Conservation (phyloP, 53 echinoderm and acorn worm species). For the Holothuria scabra region DNA sequence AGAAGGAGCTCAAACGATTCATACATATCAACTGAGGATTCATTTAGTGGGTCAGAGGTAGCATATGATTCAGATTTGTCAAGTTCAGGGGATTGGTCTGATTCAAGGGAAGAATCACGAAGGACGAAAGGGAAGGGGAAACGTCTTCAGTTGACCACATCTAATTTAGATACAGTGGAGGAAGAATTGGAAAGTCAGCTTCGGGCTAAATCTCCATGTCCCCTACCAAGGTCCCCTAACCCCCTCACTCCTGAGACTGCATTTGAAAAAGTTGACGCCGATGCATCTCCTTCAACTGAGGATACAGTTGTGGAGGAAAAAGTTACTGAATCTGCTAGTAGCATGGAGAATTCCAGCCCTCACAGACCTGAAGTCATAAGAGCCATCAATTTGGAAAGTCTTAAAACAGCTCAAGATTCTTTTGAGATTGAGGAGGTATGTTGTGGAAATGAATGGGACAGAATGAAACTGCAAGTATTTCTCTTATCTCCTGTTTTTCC, state of each 20-base stretch:
- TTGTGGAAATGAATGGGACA: background rate
- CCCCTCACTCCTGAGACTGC: background rate
- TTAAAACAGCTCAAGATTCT: conserved; percentile 66
- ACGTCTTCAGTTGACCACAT: conserved; percentile 12
- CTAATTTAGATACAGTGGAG: conserved; percentile 25
- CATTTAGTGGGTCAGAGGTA: background rate
- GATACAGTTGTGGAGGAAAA: too few relatives aligned
- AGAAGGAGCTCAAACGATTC: background rate
- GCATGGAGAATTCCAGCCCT: background rate
- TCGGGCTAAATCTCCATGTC: conserved; percentile 26
- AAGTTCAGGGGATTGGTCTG: conserved; percentile 15
- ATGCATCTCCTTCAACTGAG: background rate
- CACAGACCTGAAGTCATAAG: background rate
- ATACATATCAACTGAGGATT: background rate
- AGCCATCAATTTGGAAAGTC: background rate
- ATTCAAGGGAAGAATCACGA: background rate
- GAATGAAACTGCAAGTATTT: too few relatives aligned
- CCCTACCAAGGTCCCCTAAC: background rate
- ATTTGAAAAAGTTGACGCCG: background rate
- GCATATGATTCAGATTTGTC: conserved; percentile 16
- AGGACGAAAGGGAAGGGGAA: background rate
- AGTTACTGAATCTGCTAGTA: too few relatives aligned
- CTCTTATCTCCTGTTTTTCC: too few relatives aligned
- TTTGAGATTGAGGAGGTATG: conserved; percentile 93
- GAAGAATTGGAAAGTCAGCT: conserved; percentile 45